Evolutionary conservation across 2,888 invertebrate species (phyloP).

Genomic region (Homarus gammarus): DNA sequence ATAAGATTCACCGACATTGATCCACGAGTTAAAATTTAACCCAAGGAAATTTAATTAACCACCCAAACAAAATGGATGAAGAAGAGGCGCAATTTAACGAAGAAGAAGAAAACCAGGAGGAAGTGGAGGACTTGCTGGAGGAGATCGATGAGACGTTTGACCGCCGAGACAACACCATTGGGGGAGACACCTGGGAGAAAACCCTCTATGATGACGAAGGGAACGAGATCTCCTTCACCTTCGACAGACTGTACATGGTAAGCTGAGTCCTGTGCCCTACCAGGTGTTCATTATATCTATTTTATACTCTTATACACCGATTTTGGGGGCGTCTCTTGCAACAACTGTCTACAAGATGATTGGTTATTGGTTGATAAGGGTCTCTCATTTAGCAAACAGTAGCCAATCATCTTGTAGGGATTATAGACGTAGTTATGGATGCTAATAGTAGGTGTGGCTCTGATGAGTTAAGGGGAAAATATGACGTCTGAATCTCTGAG

Average conservation of each 20-base stretch:
- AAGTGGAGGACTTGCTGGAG: conserved; percentile 28
- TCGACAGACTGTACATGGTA: conserved; percentile 63
- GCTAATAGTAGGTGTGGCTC: too few relatives aligned
- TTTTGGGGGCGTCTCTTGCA: neutral
- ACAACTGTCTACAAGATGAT: neutral
- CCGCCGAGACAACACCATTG: conserved; percentile 1
- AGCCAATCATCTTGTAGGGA: too few relatives aligned
- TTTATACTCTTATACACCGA: neutral
- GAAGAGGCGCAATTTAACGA: conserved; percentile 39
- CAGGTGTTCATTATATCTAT: too few relatives aligned
- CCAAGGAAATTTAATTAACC: too few relatives aligned
- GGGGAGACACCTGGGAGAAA: conserved; percentile 21
- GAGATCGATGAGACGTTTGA: conserved; percentile 52
- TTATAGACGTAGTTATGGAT: too few relatives aligned
- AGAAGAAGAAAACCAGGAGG: conserved; percentile 21
- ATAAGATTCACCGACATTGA: too few relatives aligned
- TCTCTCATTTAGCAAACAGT: too few relatives aligned
- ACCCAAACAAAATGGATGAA: conserved; percentile 21
- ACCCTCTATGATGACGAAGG: conserved; percentile 60
- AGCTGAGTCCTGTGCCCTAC: conserved; percentile 23
- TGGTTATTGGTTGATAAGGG: neutral
- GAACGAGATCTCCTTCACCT: conserved; percentile 46
- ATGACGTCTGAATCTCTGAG: too few relatives aligned
- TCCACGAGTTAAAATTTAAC: too few relatives aligned
- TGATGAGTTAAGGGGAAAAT: too few relatives aligned